phyloP scores from a whole-genome alignment of 2,888 invertebrate genomes.

The Polymixis lichenea region DNA sequence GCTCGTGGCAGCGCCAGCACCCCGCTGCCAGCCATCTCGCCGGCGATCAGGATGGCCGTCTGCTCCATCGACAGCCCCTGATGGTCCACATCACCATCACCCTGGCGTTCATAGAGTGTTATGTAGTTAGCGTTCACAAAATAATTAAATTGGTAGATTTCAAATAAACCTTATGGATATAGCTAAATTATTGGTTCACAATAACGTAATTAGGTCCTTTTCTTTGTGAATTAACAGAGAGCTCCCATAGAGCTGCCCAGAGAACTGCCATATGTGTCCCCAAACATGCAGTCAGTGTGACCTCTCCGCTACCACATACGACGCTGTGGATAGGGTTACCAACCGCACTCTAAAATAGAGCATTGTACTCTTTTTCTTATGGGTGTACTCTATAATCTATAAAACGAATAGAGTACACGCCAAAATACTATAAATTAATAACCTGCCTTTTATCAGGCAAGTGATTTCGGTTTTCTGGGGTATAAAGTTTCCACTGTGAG shows the following conservation, averaged over 20 bases:
- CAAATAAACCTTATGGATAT: neutral
- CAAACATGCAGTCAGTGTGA: neutral
- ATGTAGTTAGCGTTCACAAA: neutral
- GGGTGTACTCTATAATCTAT: too few relatives aligned
- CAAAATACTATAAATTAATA: too few relatives aligned
- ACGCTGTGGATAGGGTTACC: neutral
- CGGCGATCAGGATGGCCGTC: constrained; percentile 92
- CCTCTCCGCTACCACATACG: neutral
- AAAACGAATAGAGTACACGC: too few relatives aligned
- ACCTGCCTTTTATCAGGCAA: too few relatives aligned
- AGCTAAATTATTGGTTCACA: neutral
- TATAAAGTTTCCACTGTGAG: too few relatives aligned
- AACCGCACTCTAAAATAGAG: too few relatives aligned
- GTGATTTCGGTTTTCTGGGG: too few relatives aligned
- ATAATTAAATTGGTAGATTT: neutral
- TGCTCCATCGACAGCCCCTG: constrained; percentile 79
- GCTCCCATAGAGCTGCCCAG: too few relatives aligned
- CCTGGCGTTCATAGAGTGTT: constrained; percentile 30
- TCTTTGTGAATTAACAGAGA: neutral
- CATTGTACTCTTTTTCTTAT: too few relatives aligned
- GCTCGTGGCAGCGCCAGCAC: constrained; percentile 93
- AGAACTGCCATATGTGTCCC: too few relatives aligned
- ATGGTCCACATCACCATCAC: constrained; percentile 58
- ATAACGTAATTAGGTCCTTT: too few relatives aligned
- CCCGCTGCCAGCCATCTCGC: constrained; percentile 94